Conservation (phyloP, 1,140 invertebrate species). For the Camponotus floridanus region DNA sequence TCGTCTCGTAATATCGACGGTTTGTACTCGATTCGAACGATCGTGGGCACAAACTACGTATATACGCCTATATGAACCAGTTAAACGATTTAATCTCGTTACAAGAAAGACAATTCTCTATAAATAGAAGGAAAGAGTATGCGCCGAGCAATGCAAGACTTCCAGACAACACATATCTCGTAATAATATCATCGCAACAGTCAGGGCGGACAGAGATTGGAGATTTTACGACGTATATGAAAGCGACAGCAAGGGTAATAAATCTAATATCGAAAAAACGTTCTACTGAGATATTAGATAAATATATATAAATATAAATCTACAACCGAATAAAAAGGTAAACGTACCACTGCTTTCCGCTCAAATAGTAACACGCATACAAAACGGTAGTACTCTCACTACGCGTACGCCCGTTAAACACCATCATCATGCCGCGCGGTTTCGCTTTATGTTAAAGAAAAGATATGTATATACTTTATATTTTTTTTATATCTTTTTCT, state of each 20-base stretch:
- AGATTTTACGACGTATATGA: conserved; percentile 66
- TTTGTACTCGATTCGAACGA: conserved; percentile 27
- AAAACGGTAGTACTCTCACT: conserved; percentile 61
- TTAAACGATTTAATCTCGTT: conserved; percentile 69
- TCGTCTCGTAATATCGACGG: conserved; percentile 63
- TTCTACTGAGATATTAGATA: conserved; percentile 62
- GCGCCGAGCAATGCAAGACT: conserved; percentile 70
- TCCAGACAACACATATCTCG: conserved; percentile 66
- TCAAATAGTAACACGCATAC: conserved; percentile 67
- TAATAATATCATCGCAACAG: conserved; percentile 70
- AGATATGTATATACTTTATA: conserved; percentile 21
- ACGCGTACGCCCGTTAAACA: conserved; percentile 70
- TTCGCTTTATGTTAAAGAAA: conserved; percentile 57
- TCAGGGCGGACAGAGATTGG: conserved; percentile 65
- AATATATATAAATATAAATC: conserved; percentile 36
- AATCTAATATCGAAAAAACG: conserved; percentile 60
- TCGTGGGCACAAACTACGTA: conserved; percentile 68
- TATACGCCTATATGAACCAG: conserved; percentile 71
- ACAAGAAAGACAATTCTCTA: conserved; percentile 64
- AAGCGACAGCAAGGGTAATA: conserved; percentile 63
- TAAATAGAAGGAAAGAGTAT: conserved; percentile 61
- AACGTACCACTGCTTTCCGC: conserved; percentile 60
- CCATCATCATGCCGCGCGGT: conserved; percentile 70
- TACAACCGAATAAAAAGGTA: conserved; percentile 60
- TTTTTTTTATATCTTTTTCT: conserved; percentile 33